Base-by-base conservation (phyloP, 2,888 invertebrate species). In the Zygogramma bicolorata region DNA sequence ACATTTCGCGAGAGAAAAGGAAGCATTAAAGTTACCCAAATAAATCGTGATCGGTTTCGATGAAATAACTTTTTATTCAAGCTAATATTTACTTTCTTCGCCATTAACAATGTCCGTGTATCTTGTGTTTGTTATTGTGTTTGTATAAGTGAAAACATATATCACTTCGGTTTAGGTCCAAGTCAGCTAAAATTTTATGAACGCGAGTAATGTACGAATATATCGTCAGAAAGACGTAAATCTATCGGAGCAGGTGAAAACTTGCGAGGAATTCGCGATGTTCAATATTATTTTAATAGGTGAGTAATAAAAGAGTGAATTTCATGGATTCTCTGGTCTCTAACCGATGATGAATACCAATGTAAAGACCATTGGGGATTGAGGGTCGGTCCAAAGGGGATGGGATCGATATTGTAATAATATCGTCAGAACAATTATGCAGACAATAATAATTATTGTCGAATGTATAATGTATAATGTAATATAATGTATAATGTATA, bases 41-140 rank as follows among this genome's bases (percentile, higher is more conserved):
- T 46, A 46, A 46, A 46, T 46, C 18, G 46, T 1, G 15, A 18
- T 46, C 15, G 15, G 18, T 46, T 46, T 46, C 46, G 15, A 15
- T 20, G 46, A 20, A 46, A 46, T 46, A 6, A 20, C 13, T 46
- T 46, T 46, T 20, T 20, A 46, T 46, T 46, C 46, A 8, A 46
- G 46, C 46, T 20, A 20, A 46, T 46, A 20, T 46, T 46, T 46
- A 46, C 46, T 46, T 46, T 46, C 46, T 22, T 46, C 10, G 3
- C 46, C 20, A 10, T 22, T 46, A 46, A 46, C 20, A 46, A 20
- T 22, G 20, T 46, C 20, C 4, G 34, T 34, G 20, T 61, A 61
- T 13, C 59, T 29, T 59, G 18, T 20, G 18, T 59, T 59, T 62
- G 62, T 62, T 62, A 62, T 62, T 62, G 22, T 62, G 42, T 62